Evolutionary conservation across 1,140 invertebrate genomes (phyloP).

Genomic region (Sinella curviseta): DNA sequence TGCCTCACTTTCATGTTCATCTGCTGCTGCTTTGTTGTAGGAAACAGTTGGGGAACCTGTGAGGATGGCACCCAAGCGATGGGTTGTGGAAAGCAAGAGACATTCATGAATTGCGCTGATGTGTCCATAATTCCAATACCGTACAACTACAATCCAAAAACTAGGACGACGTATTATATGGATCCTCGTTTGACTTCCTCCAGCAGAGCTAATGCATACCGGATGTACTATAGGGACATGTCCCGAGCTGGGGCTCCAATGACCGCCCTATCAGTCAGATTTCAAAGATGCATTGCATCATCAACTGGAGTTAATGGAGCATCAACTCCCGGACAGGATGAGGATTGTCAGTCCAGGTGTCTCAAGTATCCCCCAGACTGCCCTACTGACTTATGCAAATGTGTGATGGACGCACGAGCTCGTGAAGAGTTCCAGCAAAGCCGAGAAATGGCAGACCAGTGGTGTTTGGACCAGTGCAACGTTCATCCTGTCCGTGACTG

Average conservation of each 20-base stretch:
- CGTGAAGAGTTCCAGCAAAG: background rate
- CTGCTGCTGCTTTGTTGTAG: slow-evolving; percentile 57
- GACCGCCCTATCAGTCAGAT: slow-evolving; percentile 56
- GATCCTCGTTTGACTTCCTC: slow-evolving; percentile 14
- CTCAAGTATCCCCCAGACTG: slow-evolving; percentile 82
- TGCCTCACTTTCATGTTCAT: too few species aligned
- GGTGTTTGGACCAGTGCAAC: slow-evolving; percentile 78
- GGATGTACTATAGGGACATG: slow-evolving; percentile 5
- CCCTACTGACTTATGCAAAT: slow-evolving; percentile 69
- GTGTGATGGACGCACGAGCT: slow-evolving; percentile 54
- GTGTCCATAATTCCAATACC: slow-evolving; percentile 62
- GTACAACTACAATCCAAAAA: background rate
- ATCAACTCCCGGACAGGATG: slow-evolving; percentile 70
- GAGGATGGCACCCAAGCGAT: slow-evolving; percentile 78
- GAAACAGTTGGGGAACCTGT: slow-evolving; percentile 85
- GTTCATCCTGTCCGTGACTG: slow-evolving; percentile 70
- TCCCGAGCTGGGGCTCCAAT: background rate
- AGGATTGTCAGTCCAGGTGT: slow-evolving; percentile 81
- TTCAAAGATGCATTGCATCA: slow-evolving; percentile 69
- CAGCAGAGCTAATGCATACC: background rate
- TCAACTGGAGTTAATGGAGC: slow-evolving; percentile 59
- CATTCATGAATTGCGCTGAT: slow-evolving; percentile 85
- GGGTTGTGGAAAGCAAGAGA: slow-evolving; percentile 82
- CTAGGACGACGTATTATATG: background rate
- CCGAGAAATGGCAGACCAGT: slow-evolving; percentile 69